phyloP scores from a whole-genome alignment of 2,797 vertebrate genomes.

The Notolepis coatsorum region DNA sequence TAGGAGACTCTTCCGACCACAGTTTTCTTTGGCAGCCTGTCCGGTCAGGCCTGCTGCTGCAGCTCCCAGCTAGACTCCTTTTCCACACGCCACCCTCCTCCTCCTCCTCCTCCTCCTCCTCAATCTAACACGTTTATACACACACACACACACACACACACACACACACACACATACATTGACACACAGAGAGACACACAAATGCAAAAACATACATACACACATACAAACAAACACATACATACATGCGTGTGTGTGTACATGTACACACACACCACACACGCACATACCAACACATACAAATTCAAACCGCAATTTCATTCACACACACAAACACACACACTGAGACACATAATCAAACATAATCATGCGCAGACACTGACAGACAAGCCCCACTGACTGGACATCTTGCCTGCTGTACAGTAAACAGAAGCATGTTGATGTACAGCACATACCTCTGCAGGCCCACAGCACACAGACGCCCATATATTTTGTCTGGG shows the following conservation, averaged over 20 bases:
- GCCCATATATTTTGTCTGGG: constrained; percentile 73
- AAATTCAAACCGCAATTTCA: constrained; percentile 46
- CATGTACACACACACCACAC: not conserved
- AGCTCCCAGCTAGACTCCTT: constrained; percentile 76
- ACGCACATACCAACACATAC: constrained; percentile 54
- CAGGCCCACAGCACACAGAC: constrained; percentile 58
- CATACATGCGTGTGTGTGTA: too few relatives aligned
- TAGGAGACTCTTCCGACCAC: constrained; percentile 90
- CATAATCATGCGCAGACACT: constrained; percentile 69
- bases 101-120: constrained; percentile 55
- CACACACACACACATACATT: constrained; percentile 34
- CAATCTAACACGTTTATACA: constrained; percentile 41
- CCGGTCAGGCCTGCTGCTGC: constrained; percentile 68
- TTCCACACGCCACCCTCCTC: constrained; percentile 80
- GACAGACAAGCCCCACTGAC: constrained; percentile 67
- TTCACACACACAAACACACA: constrained; percentile 50
- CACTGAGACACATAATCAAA: constrained; percentile 69
- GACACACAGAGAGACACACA: constrained; percentile 56
- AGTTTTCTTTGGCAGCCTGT: constrained; percentile 86
- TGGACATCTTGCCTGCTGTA: constrained; percentile 45
- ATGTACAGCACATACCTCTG: constrained; percentile 59
- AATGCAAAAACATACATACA: constrained; percentile 39
- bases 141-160: not conserved
- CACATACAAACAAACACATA: constrained; percentile 58
- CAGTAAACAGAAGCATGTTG: constrained; percentile 71